Evolutionary conservation across 2,888 invertebrate species (phyloP), one percentile per base, ranked within the genome.

Genomic region (Drosophila conformis): DNA sequence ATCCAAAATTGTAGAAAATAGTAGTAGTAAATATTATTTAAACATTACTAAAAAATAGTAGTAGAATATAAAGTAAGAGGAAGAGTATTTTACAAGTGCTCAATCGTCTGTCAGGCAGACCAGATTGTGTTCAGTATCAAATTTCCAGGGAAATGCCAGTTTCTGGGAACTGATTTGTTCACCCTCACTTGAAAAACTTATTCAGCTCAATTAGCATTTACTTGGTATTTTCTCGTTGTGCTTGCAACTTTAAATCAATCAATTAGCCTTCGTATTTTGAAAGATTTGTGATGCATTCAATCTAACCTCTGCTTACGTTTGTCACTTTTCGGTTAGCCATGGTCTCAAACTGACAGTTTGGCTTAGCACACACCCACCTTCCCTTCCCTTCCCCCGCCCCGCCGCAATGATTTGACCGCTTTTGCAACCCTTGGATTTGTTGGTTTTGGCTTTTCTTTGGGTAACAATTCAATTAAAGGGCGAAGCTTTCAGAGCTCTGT

Each of bases 391-490:
- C 25, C 25, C 25, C 25, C 25, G 21, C 21, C 2, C 6, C 10
- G 0, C 4, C 8, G 0, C 4, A 11, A 15, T 10, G 29, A 27
- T 13, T 36, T 48, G 51, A 40, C 27, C 40, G 38, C 3, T 53
- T 66, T 70, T 33, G 67, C 48, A 29, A 71, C 71, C 71, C 67
- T 49, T 59, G 69, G 36, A 56, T 8, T 38, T 27, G 54, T 38
- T n/a, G 54, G 54, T 13, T 56, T 27, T 65, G 35, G 51, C n/a
- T 65, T 73, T 53, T 62, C 52, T 54, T 73, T 49, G 40, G 53
- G 49, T 36, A 70, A 73, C 73, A 70, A 73, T 73, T 63, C 70
- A 70, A 70, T 70, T 70, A 70, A 70, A 51, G 38, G 54, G 29
- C 38, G 38, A 70, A 70, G 64, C 70, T 70, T 46, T 70, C 42